Evolutionary conservation across 2,888 invertebrate genomes (phyloP).

Genomic region (Agonopterix arenella): DNA sequence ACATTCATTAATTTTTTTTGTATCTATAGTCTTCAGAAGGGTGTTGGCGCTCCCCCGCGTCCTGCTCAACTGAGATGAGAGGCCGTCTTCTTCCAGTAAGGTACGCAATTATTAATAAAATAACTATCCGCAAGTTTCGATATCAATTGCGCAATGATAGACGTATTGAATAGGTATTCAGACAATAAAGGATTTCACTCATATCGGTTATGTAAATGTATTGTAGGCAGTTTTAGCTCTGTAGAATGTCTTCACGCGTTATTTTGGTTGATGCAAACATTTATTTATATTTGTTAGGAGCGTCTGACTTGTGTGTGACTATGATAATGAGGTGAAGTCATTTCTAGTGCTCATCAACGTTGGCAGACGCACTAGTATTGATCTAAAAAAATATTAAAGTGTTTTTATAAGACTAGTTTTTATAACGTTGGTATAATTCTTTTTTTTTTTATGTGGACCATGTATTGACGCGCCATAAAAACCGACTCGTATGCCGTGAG

Average conservation of each 20-base stretch:
- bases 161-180: slow-evolving; percentile 46
- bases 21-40: too few species aligned
- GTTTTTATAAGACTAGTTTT: too few species aligned
- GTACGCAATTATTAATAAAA: too few species aligned
- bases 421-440: too few species aligned
- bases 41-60: too few species aligned
- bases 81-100: too few species aligned
- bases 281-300: slow-evolving; percentile 39
- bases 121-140: background rate
- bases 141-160: slow-evolving; percentile 1
- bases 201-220: slow-evolving; percentile 54
- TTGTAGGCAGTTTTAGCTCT: slow-evolving; percentile 38
- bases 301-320: slow-evolving; percentile 40
- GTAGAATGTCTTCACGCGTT: slow-evolving; percentile 45
- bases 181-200: slow-evolving; percentile 62
- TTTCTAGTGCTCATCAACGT: background rate
- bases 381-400: too few species aligned
- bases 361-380: background rate
- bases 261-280: slow-evolving; percentile 28
- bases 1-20: too few species aligned
- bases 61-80: too few species aligned
- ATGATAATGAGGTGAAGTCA: slow-evolving; percentile 54
- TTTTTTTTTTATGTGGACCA: too few species aligned
- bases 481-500: too few species aligned
- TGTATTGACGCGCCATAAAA: too few species aligned